These are phyloP conservation scores for Drosophila mettleri DNA, from an alignment of 2,888 invertebrate species.

Conservation along the genomic window DNA sequence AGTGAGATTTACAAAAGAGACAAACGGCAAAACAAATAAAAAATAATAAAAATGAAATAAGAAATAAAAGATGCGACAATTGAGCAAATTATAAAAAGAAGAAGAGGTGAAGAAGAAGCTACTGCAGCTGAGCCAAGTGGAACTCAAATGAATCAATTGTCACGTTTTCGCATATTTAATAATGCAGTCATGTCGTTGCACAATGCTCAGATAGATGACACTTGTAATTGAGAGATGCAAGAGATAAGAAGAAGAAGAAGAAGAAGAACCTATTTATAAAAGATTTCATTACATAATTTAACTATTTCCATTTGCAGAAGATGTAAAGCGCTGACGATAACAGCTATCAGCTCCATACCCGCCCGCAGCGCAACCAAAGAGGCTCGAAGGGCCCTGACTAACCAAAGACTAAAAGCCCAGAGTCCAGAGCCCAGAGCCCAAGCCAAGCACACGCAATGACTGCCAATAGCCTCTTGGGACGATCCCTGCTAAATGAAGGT, in stretches of 20 bases:
- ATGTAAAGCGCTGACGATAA: constrained; percentile 66
- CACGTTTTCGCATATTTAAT: constrained; percentile 68
- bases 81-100: constrained; percentile 9
- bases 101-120: constrained; percentile 3
- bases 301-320: constrained; percentile 55
- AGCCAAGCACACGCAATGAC: constrained; percentile 64
- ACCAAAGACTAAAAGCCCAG: constrained; percentile 16
- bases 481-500: constrained; percentile 76
- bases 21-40: constrained; percentile 1
- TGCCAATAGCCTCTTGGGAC: constrained; percentile 72
- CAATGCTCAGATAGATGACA: constrained; percentile 35
- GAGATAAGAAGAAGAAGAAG: constrained; percentile 27
- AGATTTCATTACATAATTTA: not conserved
- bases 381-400: constrained; percentile 35
- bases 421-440: constrained; percentile 1
- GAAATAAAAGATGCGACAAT: constrained; percentile 17
- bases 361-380: constrained; percentile 73
- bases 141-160: constrained; percentile 50
- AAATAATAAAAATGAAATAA: not conserved
- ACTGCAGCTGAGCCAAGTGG: constrained; percentile 24
- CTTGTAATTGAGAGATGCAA: constrained; percentile 26
- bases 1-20: constrained; percentile 8
- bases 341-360: constrained; percentile 30
- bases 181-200: constrained; percentile 32
- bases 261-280: too few species aligned